These are phyloP conservation scores for Ctenodactylus gundi DNA, from an alignment of 2,113 vertebrate species.

Conservation along the genomic window DNA sequence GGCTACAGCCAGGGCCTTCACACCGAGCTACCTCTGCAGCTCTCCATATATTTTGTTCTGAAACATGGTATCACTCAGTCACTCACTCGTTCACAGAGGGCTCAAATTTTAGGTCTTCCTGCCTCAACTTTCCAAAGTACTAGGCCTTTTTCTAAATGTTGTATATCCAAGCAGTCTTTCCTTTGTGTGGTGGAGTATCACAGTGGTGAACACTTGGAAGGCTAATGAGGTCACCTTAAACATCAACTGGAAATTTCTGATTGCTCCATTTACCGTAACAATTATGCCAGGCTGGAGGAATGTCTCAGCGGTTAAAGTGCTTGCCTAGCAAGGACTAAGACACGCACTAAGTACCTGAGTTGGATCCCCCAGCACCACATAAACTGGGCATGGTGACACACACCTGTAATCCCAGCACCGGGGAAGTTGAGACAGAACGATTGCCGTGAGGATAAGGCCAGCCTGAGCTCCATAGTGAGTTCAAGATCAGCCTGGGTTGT, in stretches of 20 bases:
- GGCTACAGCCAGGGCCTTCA: not conserved
- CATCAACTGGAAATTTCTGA: not conserved
- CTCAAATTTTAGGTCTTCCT: not conserved
- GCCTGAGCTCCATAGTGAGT: no score
- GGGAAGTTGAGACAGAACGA: no score
- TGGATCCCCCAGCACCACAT: no score
- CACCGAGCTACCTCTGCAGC: not conserved
- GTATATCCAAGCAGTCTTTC: not conserved
- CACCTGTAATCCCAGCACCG: no score
- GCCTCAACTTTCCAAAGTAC: not conserved
- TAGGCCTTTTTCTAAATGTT: not conserved
- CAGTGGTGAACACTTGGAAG: not conserved
- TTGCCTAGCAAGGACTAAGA: no score
- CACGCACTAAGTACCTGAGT: no score
- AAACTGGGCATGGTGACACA: no score
- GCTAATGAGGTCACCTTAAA: not conserved
- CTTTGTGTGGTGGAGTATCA: not conserved
- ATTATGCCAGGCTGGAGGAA: not conserved
- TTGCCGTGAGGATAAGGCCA: no score
- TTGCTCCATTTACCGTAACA: not conserved
- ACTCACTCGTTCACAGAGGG: not conserved
- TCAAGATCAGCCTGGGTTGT: no score
- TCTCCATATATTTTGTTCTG: not conserved
- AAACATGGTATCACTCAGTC: not conserved
- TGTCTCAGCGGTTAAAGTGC: no score